A percentile compares a stretch with the other conserved stretches of the same genome.
These are phyloP conservation scores for Chlorospingus semifuscus DNA, from an alignment of 2,797 vertebrate species.

Conservation along the genomic window DNA sequence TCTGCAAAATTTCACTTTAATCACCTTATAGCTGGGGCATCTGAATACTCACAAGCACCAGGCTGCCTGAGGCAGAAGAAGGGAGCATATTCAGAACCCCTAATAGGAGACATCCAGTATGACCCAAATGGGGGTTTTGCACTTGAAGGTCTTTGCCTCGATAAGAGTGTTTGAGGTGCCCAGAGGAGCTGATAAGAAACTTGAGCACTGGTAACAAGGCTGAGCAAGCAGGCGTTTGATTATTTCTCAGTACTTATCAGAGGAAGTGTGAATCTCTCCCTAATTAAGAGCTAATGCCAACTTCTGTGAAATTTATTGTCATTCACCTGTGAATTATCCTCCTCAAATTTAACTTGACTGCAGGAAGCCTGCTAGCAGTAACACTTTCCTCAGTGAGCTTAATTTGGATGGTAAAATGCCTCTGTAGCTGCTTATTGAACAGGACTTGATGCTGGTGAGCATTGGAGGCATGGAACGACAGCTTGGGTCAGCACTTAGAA, in stretches of 20 bases:
- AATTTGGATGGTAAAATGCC: background rate
- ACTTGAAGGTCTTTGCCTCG: background rate
- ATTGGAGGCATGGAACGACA: background rate
- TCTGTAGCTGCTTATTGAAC: background rate
- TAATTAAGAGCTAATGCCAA: conserved; percentile 47
- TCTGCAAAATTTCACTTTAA: background rate
- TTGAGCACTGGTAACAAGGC: background rate
- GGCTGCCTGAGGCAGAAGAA: background rate
- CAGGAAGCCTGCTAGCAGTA: background rate
- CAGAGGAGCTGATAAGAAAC: background rate
- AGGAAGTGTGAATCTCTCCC: background rate
- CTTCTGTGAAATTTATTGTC: conserved; percentile 51
- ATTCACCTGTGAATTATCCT: conserved; percentile 54
- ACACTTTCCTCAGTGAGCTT: background rate
- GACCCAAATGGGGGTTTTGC: background rate
- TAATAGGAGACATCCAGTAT: background rate
- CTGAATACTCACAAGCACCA: background rate
- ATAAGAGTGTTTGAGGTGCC: background rate
- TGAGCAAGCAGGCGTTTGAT: background rate
- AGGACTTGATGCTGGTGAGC: background rate
- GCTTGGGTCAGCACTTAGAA: background rate
- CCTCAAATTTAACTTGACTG: conserved; percentile 43
- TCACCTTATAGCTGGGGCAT: background rate
- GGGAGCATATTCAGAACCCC: background rate
- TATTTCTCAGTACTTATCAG: conserved; percentile 38